A percentile compares a stretch with the other conserved stretches of the same genome.
Conservation (phyloP, 2,888 invertebrate genomes). For the Synergus gifuensis region DNA sequence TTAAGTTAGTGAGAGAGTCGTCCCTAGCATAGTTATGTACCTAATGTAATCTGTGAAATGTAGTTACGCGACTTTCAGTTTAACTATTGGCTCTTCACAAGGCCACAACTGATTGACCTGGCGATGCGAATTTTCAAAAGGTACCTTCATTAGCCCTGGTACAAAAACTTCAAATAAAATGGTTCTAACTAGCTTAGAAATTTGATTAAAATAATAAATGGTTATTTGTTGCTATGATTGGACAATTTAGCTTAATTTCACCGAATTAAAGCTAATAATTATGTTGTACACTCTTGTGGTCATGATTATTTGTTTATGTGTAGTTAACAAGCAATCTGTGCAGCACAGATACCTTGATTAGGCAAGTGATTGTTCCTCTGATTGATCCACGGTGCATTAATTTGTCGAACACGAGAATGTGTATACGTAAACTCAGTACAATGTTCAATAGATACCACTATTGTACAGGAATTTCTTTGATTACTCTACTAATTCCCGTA, state of each 20-base stretch:
- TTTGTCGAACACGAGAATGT: conserved; percentile 18
- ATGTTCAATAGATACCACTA: neutral
- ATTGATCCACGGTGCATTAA: conserved; percentile 31
- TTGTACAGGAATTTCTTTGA: conserved; percentile 26
- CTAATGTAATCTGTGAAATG: neutral
- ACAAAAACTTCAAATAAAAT: no score
- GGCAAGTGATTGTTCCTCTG: conserved; percentile 32
- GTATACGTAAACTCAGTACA: conserved; percentile 9
- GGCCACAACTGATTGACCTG: neutral
- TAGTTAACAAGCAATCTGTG: conserved; percentile 21
- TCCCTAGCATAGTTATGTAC: conserved; percentile 2
- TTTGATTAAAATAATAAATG: neutral
- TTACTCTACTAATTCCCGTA: neutral
- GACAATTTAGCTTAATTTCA: neutral
- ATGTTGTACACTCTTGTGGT: conserved; percentile 16
- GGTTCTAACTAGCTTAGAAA: no score
- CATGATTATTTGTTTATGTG: conserved; percentile 28
- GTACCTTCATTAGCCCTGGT: neutral
- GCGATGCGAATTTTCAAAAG: neutral
- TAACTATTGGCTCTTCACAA: conserved; percentile 1
- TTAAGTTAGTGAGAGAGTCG: neutral
- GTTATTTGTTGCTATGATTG: neutral
- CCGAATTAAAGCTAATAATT: conserved; percentile 3
- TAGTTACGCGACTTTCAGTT: neutral
- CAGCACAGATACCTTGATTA: conserved; percentile 29